Evolutionary conservation across 2,113 vertebrate genomes (phyloP).

Genomic region (Hydrochoerus hydrochaeris): DNA sequence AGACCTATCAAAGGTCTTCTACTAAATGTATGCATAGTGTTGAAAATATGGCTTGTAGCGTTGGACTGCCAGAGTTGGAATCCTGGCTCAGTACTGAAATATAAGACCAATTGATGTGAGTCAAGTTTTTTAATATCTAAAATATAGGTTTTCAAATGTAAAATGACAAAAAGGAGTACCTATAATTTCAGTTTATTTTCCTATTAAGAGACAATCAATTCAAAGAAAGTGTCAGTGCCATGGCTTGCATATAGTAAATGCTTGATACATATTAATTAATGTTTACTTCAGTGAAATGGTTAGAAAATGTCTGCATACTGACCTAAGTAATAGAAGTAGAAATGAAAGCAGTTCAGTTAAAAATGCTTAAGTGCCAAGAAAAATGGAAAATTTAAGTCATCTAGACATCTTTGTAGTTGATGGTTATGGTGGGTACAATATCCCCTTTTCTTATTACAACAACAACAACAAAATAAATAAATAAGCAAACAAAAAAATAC

Average conservation of each 20-base stretch:
- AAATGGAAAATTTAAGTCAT: background rate
- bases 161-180: background rate
- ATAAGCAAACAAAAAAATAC: too few species aligned
- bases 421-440: rapidly evolving
- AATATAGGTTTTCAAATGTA: background rate
- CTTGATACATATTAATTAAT: background rate
- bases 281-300: background rate
- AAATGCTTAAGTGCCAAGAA: background rate
- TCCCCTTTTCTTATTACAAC: background rate
- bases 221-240: background rate
- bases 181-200: background rate
- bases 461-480: background rate
- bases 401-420: background rate
- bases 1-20: background rate
- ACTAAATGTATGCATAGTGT: rapidly evolving
- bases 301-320: background rate
- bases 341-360: background rate
- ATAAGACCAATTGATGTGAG: background rate
- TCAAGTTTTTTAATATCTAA: background rate
- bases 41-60: background rate
- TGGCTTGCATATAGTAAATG: background rate
- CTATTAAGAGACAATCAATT: background rate
- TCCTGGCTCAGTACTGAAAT: background rate
- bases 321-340: background rate
- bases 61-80: background rate